Base-by-base conservation (phyloP, 2,113 vertebrate species). In the Egretta garzetta region DNA sequence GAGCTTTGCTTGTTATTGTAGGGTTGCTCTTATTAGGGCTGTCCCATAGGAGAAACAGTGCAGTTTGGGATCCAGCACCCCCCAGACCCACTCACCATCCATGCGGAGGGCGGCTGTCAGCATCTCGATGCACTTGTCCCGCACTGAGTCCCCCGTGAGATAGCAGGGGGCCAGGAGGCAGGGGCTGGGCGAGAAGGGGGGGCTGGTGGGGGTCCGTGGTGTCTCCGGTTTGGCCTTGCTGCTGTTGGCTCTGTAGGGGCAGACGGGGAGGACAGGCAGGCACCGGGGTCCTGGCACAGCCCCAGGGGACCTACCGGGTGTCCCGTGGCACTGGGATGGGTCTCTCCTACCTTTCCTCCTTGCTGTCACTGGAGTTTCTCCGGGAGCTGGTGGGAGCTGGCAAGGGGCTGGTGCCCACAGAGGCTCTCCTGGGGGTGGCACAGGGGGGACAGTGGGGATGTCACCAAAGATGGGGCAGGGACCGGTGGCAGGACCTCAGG, bases 101-200 rank as follows among this genome's bases (percentile, higher is more conserved):
- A 98, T 98, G 87, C 98, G 99, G 92, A 99, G 98, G 7, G 99
- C 99, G 0, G 98, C 99, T 0, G 99, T 94, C 91, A 99, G 96
- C 99, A 99, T 99, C 98, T 99, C 99, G 4, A 99, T 98, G 97
- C 99, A 99, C 92, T 99, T 99, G 98, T 99, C 99, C 92, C 99
- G 97, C 92, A 99, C 95, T 0, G 99, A 98, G 92, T 99, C 99
- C 60, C 99, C 99, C 0, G 99, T 99, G 53, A 98, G 96, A 16
- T 99, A 98, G 90, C 98, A 98, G 60, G 99, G 97, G 3, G 99
- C 93, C 94, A 98, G 94, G 75, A 98, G 90, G 88, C 95, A 98
- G 82, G 90, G 26, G 2, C 97, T 94, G 41, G 98, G 79, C 1
- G 97, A 81, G 59, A 99, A 99, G 55, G 96, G 64, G 33, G 99